These are phyloP conservation scores for Daboia siamensis DNA, from an alignment of 2,113 vertebrate species.

Conservation along the genomic window DNA sequence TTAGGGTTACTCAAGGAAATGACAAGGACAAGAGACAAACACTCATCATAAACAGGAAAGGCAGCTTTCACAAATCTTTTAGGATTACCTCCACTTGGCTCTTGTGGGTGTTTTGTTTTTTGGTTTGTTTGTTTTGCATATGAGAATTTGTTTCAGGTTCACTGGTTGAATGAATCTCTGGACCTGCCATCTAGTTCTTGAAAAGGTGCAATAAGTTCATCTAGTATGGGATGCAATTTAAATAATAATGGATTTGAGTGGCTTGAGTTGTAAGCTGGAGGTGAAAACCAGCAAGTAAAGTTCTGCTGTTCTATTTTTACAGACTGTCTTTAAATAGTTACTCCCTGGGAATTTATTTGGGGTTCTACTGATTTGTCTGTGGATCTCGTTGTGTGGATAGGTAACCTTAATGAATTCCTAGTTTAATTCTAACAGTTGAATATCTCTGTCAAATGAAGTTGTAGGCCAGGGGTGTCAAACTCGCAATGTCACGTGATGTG, in stretches of 20 bases:
- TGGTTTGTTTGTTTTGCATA: neutral
- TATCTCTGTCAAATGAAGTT: neutral
- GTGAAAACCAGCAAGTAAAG: neutral
- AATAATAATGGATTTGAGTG: neutral
- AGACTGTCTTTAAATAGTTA: neutral
- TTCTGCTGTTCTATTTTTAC: neutral
- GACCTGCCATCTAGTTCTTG: neutral
- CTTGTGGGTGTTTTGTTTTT: neutral
- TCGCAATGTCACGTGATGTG: too few species aligned
- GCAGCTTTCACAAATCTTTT: constrained; percentile 4
- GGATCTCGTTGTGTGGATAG: neutral
- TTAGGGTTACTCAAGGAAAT: constrained; percentile 5
- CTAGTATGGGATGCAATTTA: neutral
- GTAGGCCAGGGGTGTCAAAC: neutral
- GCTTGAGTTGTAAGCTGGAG: neutral
- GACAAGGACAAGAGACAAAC: neutral
- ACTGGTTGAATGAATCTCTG: neutral
- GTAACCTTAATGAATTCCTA: neutral
- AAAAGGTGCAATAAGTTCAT: neutral
- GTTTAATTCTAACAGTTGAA: neutral
- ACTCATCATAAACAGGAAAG: constrained; percentile 1
- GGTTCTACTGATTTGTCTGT: neutral
- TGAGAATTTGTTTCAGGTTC: neutral
- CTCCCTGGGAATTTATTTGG: neutral
- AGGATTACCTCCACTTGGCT: neutral